phyloP scores from a whole-genome alignment of 2,113 vertebrate species.

The Cercocebus atys region DNA sequence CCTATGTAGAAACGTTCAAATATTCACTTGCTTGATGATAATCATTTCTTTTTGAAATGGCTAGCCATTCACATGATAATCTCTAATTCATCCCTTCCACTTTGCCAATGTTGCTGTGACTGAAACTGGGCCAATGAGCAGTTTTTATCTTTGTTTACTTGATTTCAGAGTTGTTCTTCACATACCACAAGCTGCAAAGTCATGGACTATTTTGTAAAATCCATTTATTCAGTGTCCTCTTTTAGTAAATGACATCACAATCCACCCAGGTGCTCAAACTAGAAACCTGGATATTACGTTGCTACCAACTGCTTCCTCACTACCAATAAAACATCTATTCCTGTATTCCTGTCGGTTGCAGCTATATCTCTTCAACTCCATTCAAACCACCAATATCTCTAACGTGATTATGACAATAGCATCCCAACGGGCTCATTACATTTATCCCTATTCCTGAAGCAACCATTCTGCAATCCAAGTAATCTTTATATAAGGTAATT shows the following conservation, averaged over 20 bases:
- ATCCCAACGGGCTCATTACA: neutral
- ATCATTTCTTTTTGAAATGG: neutral
- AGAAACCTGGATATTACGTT: neutral
- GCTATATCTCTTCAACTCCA: neutral
- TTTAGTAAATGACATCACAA: neutral
- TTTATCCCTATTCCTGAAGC: neutral
- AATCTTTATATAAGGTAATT: neutral
- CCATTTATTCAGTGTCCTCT: neutral
- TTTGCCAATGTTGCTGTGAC: neutral
- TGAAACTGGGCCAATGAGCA: neutral
- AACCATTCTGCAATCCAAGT: neutral
- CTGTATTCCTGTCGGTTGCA: neutral
- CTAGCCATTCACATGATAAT: neutral
- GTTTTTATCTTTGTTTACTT: neutral
- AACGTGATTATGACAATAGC: neutral
- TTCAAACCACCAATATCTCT: neutral
- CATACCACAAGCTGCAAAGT: neutral
- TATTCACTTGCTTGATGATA: neutral
- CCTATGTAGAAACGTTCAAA: neutral
- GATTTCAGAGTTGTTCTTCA: neutral
- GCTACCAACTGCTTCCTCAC: neutral
- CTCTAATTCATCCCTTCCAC: neutral
- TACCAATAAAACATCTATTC: neutral
- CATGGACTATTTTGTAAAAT: neutral
- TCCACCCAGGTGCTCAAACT: neutral